Percentiles rank a stretch among this genome's conserved stretches.
phyloP scores from a whole-genome alignment of 2,113 vertebrate species.

The Cephalopterus ornatus region DNA sequence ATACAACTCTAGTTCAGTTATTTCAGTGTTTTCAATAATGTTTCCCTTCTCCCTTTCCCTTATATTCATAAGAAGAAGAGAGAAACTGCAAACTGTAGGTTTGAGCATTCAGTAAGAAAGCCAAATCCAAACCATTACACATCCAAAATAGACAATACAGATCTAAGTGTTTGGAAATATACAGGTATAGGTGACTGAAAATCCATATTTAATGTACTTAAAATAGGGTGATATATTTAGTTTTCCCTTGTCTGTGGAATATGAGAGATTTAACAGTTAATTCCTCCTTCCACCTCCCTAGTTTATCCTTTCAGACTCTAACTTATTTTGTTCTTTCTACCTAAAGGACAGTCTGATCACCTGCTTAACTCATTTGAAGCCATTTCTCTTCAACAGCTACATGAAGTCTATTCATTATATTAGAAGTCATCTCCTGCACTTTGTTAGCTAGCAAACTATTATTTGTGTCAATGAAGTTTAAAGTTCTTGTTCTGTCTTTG shows the following conservation, averaged over 20 bases:
- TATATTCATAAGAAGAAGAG: too few species aligned
- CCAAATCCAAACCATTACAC: too few species aligned
- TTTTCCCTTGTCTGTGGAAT: neutral
- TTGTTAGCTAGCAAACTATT: neutral
- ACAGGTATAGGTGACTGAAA: neutral
- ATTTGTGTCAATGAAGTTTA: neutral
- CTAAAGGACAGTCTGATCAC: neutral
- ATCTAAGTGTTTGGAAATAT: neutral
- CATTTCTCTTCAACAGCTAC: neutral
- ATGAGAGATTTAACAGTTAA: neutral
- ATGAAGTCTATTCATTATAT: neutral
- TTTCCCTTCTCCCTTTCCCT: too few species aligned
- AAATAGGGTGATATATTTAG: neutral
- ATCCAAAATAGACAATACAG: neutral
- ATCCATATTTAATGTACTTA: neutral
- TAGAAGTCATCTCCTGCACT: neutral
- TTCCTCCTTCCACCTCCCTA: neutral
- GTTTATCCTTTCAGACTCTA: neutral
- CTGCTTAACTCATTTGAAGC: neutral
- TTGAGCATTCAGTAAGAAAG: too few species aligned
- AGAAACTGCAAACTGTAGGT: too few species aligned
- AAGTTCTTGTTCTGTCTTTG: neutral
- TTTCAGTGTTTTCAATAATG: too few species aligned
- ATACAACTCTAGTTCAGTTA: too few species aligned
- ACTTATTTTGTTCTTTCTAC: neutral